Conservation (phyloP, 2,888 invertebrate genomes). For the Tridacna crocea region DNA sequence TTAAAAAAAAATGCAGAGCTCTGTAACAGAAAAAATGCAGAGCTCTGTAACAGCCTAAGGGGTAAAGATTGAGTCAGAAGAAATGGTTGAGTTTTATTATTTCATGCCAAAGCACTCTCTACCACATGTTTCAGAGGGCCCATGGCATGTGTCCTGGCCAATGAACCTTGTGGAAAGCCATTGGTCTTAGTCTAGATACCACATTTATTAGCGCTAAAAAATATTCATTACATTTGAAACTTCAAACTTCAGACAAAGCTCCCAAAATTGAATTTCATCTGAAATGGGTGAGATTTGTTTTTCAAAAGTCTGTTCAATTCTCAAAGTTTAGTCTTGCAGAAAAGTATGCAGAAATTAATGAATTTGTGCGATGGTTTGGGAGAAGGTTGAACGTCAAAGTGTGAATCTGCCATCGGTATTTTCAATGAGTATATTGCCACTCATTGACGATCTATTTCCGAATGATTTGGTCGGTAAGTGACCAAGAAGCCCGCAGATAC, state of each 20-base stretch:
- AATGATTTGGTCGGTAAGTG: constrained; percentile 37
- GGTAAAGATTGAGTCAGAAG: neutral
- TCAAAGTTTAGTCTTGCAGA: constrained; percentile 42
- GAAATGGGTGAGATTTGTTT: constrained; percentile 39
- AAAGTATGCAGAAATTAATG: constrained; percentile 58
- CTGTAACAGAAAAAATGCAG: no score
- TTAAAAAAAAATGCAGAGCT: no score
- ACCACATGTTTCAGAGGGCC: constrained; percentile 19
- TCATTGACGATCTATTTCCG: constrained; percentile 36
- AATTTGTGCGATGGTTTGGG: constrained; percentile 43
- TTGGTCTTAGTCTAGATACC: constrained; percentile 26
- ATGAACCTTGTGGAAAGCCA: constrained; percentile 47
- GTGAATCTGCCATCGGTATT: constrained; percentile 5
- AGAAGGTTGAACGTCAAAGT: constrained; percentile 15
- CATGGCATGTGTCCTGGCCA: constrained; percentile 30
- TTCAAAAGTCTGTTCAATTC: constrained; percentile 38
- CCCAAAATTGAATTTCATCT: constrained; percentile 54
- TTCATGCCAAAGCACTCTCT: neutral
- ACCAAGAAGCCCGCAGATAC: constrained; percentile 24
- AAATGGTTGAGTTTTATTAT: neutral
- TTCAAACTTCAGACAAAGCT: constrained; percentile 37
- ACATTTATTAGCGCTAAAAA: constrained; percentile 38
- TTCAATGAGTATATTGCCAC: constrained; percentile 17
- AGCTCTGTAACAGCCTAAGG: neutral
- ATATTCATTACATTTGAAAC: constrained; percentile 54